Evolutionary conservation across 1,140 invertebrate genomes (phyloP).

Genomic region (Glossosoma conforme): DNA sequence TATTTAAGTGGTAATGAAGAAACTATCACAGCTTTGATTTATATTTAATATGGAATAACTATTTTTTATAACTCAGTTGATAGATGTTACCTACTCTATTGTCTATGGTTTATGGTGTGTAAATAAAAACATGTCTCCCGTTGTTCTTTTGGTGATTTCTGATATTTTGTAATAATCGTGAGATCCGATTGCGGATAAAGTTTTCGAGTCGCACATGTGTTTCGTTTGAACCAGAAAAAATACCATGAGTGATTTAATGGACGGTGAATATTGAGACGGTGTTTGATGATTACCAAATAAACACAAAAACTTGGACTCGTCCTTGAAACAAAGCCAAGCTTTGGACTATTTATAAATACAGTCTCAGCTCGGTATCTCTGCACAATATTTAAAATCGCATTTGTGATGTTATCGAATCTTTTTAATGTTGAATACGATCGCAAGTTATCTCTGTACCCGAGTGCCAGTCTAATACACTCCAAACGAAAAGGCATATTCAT

Average conservation of each 20-base stretch:
- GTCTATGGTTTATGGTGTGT: too few relatives aligned
- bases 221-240: constrained; percentile 3
- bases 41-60: too few relatives aligned
- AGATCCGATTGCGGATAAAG: constrained; percentile 4
- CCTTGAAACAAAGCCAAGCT: constrained; percentile 22
- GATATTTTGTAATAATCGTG: neutral
- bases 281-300: constrained; percentile 3
- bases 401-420: constrained; percentile 51
- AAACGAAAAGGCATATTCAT: constrained; percentile 76
- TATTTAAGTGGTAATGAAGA: too few relatives aligned
- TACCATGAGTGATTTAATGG: constrained; percentile 17
- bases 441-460: constrained; percentile 48
- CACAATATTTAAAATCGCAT: constrained; percentile 20
- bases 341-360: constrained; percentile 21
- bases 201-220: neutral
- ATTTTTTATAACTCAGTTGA: too few relatives aligned
- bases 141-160: constrained; percentile 1
- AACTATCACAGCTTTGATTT: too few relatives aligned
- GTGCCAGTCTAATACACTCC: constrained; percentile 47
- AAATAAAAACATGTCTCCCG: constrained; percentile 21
- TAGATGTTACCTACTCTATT: too few relatives aligned
- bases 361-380: neutral
- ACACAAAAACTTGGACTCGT: constrained; percentile 15
- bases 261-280: constrained; percentile 14
- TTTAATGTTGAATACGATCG: constrained; percentile 47